A percentile compares a stretch with the other conserved stretches of the same genome.
phyloP scores from a whole-genome alignment of 2,797 vertebrate genomes.

The Gymnothorax javanicus region DNA sequence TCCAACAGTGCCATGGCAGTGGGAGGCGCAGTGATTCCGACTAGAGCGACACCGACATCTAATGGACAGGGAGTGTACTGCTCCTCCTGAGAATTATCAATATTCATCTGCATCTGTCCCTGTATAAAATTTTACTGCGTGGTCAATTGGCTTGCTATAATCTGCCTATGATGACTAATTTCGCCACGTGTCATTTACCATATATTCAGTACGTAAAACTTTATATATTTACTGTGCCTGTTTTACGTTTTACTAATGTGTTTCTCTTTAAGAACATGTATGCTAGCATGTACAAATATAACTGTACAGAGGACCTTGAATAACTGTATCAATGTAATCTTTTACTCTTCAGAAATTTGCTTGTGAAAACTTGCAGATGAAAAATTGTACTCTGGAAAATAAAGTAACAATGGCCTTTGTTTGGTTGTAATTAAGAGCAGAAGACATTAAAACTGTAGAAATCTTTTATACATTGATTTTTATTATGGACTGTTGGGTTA shows the following conservation, averaged over 20 bases:
- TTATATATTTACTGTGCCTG: not conserved
- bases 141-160: conserved; percentile 37
- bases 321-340: not conserved
- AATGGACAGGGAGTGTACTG: not conserved
- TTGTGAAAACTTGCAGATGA: not conserved
- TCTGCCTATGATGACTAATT: conserved; percentile 29
- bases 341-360: not conserved
- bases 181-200: conserved; percentile 51
- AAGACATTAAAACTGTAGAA: too few relatives aligned
- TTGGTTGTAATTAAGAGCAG: too few relatives aligned
- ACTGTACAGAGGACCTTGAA: too few relatives aligned
- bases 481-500: too few relatives aligned
- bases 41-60: conserved; percentile 42
- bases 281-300: not conserved
- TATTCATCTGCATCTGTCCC: not conserved
- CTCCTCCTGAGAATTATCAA: conserved; percentile 7
- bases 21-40: conserved; percentile 62
- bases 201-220: not conserved
- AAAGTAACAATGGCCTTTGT: too few relatives aligned
- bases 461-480: too few relatives aligned
- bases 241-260: not conserved
- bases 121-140: not conserved
- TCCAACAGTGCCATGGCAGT: conserved; percentile 45
- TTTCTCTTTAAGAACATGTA: not conserved
- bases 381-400: too few relatives aligned